phyloP scores from a whole-genome alignment of 2,888 invertebrate genomes.

The Amitus sp. region DNA sequence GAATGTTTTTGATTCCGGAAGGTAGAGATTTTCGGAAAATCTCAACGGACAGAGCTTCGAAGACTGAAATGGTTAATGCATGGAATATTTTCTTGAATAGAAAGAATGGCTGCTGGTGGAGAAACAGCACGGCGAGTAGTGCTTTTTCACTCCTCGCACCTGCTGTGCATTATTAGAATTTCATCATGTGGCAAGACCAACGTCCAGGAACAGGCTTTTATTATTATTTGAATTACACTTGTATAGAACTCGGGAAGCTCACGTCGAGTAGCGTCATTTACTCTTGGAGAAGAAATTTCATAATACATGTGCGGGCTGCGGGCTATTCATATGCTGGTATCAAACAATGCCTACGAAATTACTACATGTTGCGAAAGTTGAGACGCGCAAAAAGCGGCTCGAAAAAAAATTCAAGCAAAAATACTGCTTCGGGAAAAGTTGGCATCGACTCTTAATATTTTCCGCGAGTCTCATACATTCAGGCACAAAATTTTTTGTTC shows the following conservation, averaged over 20 bases:
- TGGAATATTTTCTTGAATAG: constrained; percentile 17
- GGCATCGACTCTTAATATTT: no score
- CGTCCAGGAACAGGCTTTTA: constrained; percentile 8
- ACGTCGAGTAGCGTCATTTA: constrained; percentile 9
- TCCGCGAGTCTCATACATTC: no score
- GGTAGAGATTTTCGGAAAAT: no score
- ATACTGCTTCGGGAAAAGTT: no score
- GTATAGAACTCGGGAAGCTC: constrained; percentile 8
- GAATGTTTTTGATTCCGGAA: no score
- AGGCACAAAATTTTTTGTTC: no score
- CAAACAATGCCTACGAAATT: not conserved
- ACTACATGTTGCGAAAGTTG: not conserved
- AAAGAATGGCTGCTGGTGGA: constrained; percentile 3
- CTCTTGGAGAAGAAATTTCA: constrained; percentile 8
- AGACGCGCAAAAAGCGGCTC: not conserved
- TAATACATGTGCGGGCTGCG: not conserved
- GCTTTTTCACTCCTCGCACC: constrained; percentile 5
- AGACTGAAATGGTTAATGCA: constrained; percentile 2
- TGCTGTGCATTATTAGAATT: constrained; percentile 16
- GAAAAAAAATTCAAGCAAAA: not conserved
- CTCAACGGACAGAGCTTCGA: no score
- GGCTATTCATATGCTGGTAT: constrained; percentile 7
- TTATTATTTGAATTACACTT: constrained; percentile 16
- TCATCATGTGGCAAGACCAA: constrained; percentile 7
- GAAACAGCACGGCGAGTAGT: constrained; percentile 12